A percentile compares a stretch with the other conserved stretches of the same genome.
phyloP scores from a whole-genome alignment of 2,888 invertebrate species.

The Stenodema calcarata region DNA sequence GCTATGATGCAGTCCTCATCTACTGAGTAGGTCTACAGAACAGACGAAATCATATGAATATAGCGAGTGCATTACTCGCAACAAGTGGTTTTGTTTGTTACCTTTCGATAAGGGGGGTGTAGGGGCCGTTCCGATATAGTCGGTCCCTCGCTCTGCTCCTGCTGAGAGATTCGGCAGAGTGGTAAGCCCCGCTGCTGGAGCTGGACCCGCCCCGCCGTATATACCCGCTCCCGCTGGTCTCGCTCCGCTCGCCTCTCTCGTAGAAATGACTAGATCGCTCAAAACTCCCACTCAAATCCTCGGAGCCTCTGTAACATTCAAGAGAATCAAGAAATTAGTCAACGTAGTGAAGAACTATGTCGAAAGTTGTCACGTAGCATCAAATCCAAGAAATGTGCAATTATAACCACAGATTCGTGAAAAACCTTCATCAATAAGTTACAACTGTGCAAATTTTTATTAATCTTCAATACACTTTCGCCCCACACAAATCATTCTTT shows the following conservation, averaged over 20 bases:
- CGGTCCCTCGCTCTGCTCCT: conserved; percentile 62
- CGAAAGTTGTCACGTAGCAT: too few relatives aligned
- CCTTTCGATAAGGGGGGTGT: conserved; percentile 61
- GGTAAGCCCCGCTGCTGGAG: conserved; percentile 57
- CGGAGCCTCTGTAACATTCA: conserved; percentile 62
- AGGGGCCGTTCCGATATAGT: conserved; percentile 63
- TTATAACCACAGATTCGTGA: too few relatives aligned
- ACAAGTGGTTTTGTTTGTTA: conserved; percentile 41
- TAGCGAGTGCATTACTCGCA: not conserved
- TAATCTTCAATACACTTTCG: too few relatives aligned
- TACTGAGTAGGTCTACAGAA: too few relatives aligned
- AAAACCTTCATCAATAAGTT: too few relatives aligned
- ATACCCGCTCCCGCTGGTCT: conserved; percentile 58
- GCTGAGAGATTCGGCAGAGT: conserved; percentile 59
- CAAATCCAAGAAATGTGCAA: too few relatives aligned
- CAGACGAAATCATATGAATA: too few relatives aligned
- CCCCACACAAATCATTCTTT: too few relatives aligned
- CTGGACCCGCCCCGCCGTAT: conserved; percentile 57
- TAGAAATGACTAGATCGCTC: conserved; percentile 66
- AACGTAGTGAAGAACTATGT: too few relatives aligned
- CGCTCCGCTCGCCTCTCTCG: conserved; percentile 62
- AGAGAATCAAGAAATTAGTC: not conserved
- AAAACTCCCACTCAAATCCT: conserved; percentile 64
- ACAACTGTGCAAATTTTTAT: too few relatives aligned
- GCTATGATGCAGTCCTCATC: too few relatives aligned